A percentile compares a stretch with the other conserved stretches of the same genome.
Evolutionary conservation across 2,888 invertebrate species (phyloP).

Genomic region (Drosophila demipolita): DNA sequence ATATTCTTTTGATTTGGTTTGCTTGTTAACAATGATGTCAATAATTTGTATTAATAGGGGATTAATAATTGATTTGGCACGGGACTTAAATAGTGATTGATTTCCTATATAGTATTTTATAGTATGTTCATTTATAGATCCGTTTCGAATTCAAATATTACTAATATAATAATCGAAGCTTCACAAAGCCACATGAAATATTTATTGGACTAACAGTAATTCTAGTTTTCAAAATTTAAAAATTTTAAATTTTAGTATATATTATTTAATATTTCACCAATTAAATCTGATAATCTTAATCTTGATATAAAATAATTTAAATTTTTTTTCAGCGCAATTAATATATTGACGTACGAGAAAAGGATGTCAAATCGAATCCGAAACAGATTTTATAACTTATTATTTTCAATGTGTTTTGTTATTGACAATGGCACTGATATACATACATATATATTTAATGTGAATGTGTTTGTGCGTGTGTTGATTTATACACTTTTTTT

Average conservation of each 20-base stretch:
- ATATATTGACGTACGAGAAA: neutral
- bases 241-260: neutral
- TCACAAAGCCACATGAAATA: neutral
- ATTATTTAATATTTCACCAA: too few species aligned
- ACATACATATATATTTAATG: constrained; percentile 6
- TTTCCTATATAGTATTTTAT: constrained; percentile 28
- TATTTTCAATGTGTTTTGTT: constrained; percentile 14
- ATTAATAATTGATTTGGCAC: constrained; percentile 24
- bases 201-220: neutral
- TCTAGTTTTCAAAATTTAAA: neutral
- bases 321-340: neutral
- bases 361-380: neutral
- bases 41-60: constrained; percentile 1
- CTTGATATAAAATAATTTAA: neutral
- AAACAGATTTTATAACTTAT: neutral
- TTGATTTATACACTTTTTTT: constrained; percentile 15
- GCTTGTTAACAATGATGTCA: neutral
- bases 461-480: constrained; percentile 29
- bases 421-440: constrained; percentile 31
- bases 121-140: neutral
- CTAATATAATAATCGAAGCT: neutral
- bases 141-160: neutral
- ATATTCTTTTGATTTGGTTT: neutral
- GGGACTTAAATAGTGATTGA: constrained; percentile 32
- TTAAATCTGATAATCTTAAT: neutral